Conservation (phyloP, 2,797 vertebrate species). For the Alca torda region DNA sequence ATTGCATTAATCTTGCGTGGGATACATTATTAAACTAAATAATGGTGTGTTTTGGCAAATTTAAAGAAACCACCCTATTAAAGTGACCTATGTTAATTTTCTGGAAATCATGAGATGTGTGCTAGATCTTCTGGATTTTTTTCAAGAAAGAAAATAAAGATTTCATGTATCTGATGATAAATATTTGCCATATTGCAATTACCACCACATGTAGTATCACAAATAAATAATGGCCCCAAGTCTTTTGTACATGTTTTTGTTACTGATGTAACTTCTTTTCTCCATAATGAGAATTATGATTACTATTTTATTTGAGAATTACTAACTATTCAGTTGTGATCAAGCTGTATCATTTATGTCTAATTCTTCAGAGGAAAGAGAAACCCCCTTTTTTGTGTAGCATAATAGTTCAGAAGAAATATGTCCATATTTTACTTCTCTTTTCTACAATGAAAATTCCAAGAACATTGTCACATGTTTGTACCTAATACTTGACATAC, state of each 20-base stretch:
- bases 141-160: not conserved
- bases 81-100: not conserved
- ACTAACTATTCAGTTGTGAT: slow-evolving; percentile 32
- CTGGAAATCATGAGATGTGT: not conserved
- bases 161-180: not conserved
- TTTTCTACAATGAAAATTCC: not conserved
- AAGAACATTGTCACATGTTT: not conserved
- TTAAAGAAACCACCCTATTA: not conserved
- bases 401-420: not conserved
- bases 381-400: not conserved
- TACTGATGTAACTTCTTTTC: not conserved
- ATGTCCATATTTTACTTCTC: not conserved
- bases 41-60: not conserved
- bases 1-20: not conserved
- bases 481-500: not conserved
- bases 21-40: not conserved
- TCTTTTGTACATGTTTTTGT: not conserved
- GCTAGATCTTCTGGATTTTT: not conserved
- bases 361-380: slow-evolving; percentile 8
- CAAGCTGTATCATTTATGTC: not conserved
- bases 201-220: not conserved
- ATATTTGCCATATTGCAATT: not conserved
- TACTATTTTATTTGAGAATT: not conserved
- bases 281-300: not conserved
- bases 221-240: not conserved